These are phyloP conservation scores for Ochlodes sylvanus DNA, from an alignment of 2,888 invertebrate genomes.

Conservation along the genomic window DNA sequence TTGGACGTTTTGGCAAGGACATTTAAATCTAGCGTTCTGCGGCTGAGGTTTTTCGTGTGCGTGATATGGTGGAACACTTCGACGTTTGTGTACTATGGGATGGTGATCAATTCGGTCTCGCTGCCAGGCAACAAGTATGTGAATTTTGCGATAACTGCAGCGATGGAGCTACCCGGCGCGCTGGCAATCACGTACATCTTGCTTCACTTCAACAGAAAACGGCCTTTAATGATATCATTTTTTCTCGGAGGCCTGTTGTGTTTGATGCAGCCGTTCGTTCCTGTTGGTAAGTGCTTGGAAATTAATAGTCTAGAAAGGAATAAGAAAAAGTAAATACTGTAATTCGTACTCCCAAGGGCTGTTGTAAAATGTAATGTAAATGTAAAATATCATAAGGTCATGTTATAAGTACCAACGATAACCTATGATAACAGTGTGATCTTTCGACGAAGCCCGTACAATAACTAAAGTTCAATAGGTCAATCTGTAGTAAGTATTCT, in stretches of 20 bases:
- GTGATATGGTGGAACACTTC: slow-evolving; percentile 85
- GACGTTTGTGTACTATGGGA: slow-evolving; percentile 91
- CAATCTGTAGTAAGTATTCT: too few species aligned
- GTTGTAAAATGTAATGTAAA: too few species aligned
- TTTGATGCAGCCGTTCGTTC: slow-evolving; percentile 85
- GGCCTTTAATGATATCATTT: slow-evolving; percentile 82
- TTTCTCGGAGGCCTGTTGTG: slow-evolving; percentile 84
- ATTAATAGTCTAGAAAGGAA: too few species aligned
- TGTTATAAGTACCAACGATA: too few species aligned
- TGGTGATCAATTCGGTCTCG: slow-evolving; percentile 90
- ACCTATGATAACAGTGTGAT: too few species aligned
- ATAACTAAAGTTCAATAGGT: too few species aligned
- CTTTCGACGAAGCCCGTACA: too few species aligned
- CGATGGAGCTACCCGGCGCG: slow-evolving; percentile 85
- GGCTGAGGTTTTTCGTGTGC: slow-evolving; percentile 69
- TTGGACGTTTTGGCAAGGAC: slow-evolving; percentile 59
- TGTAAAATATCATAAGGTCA: too few species aligned
- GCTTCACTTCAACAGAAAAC: slow-evolving; percentile 82
- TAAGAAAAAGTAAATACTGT: too few species aligned
- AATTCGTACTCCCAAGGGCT: too few species aligned
- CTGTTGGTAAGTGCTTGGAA: slow-evolving; percentile 68
- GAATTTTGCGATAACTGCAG: slow-evolving; percentile 87
- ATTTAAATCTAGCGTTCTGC: slow-evolving; percentile 60
- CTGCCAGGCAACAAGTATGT: slow-evolving; percentile 90
- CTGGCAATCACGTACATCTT: slow-evolving; percentile 81